Evolutionary conservation across 2,113 vertebrate species (phyloP), one percentile per base, ranked within the genome.

Genomic region (Numenius arquata): DNA sequence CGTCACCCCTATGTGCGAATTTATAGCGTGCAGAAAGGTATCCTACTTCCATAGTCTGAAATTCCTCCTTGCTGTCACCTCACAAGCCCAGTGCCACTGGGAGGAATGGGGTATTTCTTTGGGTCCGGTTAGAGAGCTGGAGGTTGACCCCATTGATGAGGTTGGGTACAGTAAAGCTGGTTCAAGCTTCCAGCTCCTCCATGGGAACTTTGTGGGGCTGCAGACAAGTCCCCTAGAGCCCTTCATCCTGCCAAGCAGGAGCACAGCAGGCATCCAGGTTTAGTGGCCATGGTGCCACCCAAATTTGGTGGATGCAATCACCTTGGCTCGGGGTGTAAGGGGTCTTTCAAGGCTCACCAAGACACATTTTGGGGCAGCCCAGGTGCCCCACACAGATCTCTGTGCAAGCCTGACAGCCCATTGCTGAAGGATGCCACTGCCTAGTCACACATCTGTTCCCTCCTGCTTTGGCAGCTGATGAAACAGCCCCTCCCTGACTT

Each of bases 391-490:
- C n/a, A 21, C 16, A 36, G n/a, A 5, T 21, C 71, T 26, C 9
- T 15, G 8, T 1, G 25, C 11, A 13, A 79, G 11, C 22, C 34
- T 62, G 14, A 22, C 6, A 70, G 65, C 36, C 22, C 18, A 10
- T 1, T 8, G 3, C 30, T 23, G 8, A 32, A 19, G 25, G 41
- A 34, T 43, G 4, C 15, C 26, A 5, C 50, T 11, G 4, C 15
- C 32, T 47, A 8, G 1, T 32, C 6, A 16, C 30, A 21, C 8
- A 16, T 12, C 9, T 0, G 12, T 4, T 43, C 65, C 26, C 43
- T 36, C 21, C 13, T 22, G 17, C 5, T 63, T 32, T 0, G 0
- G 18, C n/a, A 63, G 30, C 26, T 22, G 11, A 41, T 0, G 1
- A 8, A 56, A 32, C 9, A 56, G 21, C 23, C 50, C 4, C 43